A percentile compares a stretch with the other conserved stretches of the same genome.
Evolutionary conservation across 2,113 vertebrate species (phyloP).

Genomic region (Dromas ardeola): DNA sequence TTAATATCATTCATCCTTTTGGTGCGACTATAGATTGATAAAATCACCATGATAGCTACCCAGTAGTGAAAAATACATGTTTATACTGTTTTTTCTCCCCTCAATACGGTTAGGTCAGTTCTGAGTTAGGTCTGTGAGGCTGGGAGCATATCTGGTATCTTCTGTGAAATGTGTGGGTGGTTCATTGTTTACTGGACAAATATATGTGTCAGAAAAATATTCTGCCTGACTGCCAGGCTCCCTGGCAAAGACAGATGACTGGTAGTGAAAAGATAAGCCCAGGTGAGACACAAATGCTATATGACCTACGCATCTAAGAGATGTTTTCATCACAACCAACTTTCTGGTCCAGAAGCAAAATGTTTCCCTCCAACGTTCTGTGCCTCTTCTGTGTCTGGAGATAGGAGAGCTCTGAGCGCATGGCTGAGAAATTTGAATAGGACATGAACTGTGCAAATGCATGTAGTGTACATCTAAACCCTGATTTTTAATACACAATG

Average conservation of each 20-base stretch:
- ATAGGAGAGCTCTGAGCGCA: background rate
- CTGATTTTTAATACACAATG: background rate
- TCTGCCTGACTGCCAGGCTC: background rate
- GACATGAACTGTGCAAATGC: background rate
- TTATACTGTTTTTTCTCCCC: background rate
- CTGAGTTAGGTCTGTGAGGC: background rate
- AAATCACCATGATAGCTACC: background rate
- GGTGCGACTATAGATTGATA: background rate
- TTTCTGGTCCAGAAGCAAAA: background rate
- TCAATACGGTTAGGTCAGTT: accelerated
- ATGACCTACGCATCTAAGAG: background rate
- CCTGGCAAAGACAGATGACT: background rate
- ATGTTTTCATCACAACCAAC: background rate
- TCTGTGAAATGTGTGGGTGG: background rate
- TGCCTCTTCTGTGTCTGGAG: background rate
- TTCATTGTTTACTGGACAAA: background rate
- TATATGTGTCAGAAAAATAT: background rate
- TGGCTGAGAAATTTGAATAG: background rate
- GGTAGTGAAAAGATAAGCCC: background rate
- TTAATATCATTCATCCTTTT: background rate
- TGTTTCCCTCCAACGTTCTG: background rate
- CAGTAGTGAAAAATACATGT: background rate
- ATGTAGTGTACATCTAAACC: background rate
- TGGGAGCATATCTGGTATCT: background rate
- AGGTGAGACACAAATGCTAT: background rate